phyloP scores from a whole-genome alignment of 2,888 invertebrate genomes.

The Hanleya hanleyi region DNA sequence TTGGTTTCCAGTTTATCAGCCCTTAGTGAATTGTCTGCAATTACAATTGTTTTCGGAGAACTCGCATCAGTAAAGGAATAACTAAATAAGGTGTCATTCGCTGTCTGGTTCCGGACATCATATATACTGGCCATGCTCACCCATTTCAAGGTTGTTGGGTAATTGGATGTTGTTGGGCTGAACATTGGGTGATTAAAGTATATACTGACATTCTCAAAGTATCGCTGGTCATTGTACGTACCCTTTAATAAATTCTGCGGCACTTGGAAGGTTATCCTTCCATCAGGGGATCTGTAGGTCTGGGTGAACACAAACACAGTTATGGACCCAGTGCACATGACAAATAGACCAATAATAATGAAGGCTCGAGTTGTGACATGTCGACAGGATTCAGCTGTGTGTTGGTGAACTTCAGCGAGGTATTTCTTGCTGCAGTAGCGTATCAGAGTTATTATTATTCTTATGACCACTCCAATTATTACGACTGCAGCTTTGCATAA shows the following conservation, averaged over 20 bases:
- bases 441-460: conserved; percentile 28
- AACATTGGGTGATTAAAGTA: conserved; percentile 54
- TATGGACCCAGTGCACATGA: conserved; percentile 48
- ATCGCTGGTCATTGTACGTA: conserved; percentile 53
- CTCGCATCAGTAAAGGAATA: neutral
- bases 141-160: too few relatives aligned
- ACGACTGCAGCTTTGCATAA: conserved; percentile 20
- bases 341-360: conserved; percentile 54
- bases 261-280: conserved; percentile 52
- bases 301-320: conserved; percentile 59
- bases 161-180: neutral
- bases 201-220: conserved; percentile 58
- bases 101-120: neutral
- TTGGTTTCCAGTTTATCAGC: conserved; percentile 15
- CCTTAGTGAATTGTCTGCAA: neutral
- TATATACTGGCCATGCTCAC: neutral
- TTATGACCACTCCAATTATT: conserved; percentile 14
- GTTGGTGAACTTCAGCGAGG: conserved; percentile 17
- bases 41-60: neutral
- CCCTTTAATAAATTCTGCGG: conserved; percentile 48
- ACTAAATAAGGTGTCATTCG: neutral
- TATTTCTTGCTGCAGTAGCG: conserved; percentile 20
- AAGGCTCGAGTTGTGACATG: conserved; percentile 52
- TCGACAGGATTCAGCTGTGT: conserved; percentile 36
- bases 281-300: conserved; percentile 50